These are phyloP conservation scores for Sebastes steindachneri DNA, from an alignment of 2,797 vertebrate genomes.

Conservation along the genomic window DNA sequence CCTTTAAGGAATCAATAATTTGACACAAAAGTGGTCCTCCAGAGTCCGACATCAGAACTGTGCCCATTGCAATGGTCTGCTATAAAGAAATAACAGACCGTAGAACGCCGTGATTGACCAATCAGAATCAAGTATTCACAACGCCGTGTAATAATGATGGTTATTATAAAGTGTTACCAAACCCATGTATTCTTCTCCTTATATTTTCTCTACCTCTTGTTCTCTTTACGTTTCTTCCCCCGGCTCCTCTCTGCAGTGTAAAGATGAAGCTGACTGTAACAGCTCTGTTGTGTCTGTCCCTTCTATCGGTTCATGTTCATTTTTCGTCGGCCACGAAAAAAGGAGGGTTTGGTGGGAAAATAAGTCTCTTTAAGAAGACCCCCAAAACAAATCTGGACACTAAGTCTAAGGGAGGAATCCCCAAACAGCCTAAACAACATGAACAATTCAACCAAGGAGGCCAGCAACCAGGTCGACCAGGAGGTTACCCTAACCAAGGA, in stretches of 20 bases:
- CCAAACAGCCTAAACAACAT: constrained; percentile 30
- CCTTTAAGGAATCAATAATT: too few relatives aligned
- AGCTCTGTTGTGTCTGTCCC: constrained; percentile 4
- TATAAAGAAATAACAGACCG: too few relatives aligned
- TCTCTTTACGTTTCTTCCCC: not conserved
- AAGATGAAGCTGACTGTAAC: constrained; percentile 39
- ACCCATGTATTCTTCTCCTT: not conserved
- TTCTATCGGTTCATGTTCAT: constrained; percentile 26
- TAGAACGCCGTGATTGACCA: too few relatives aligned
- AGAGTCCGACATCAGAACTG: too few relatives aligned
- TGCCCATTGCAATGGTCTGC: too few relatives aligned
- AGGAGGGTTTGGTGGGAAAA: constrained; percentile 21
- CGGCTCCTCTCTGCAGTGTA: constrained; percentile 5
- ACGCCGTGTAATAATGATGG: too few relatives aligned
- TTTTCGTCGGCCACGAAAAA: constrained; percentile 34
- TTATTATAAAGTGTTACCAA: too few relatives aligned
- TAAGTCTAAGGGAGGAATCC: constrained; percentile 42
- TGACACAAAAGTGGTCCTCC: too few relatives aligned
- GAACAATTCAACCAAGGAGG: constrained; percentile 25
- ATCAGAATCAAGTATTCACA: too few relatives aligned
- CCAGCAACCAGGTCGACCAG: not conserved
- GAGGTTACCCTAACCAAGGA: constrained; percentile 4
- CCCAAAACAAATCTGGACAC: constrained; percentile 35
- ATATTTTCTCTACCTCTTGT: not conserved
- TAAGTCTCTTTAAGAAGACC: constrained; percentile 44